phyloP scores from a whole-genome alignment of 1,140 invertebrate genomes.

The Philopotamus ludificatus region DNA sequence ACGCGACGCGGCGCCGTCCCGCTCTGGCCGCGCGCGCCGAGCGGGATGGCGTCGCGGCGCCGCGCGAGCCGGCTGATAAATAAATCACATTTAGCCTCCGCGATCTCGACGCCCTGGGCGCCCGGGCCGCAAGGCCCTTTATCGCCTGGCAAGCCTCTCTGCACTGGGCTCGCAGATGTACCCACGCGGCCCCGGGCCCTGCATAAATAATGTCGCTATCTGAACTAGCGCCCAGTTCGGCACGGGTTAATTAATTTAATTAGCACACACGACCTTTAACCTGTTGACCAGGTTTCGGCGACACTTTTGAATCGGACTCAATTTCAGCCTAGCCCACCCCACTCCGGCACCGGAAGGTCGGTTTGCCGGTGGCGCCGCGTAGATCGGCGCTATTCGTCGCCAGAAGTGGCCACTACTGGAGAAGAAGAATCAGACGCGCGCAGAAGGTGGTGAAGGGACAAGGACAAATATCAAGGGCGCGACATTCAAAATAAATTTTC shows the following conservation, averaged over 20 bases:
- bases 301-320: constrained; percentile 12
- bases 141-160: constrained; percentile 3
- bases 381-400: not conserved
- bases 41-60: constrained; percentile 19
- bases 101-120: constrained; percentile 28
- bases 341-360: too few relatives aligned
- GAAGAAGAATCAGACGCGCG: too few relatives aligned
- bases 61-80: constrained; percentile 36
- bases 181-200: constrained; percentile 8
- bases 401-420: too few relatives aligned
- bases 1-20: constrained; percentile 8
- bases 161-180: constrained; percentile 16
- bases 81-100: constrained; percentile 39
- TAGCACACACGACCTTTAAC: constrained; percentile 33
- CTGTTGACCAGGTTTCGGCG: constrained; percentile 34
- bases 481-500: too few relatives aligned
- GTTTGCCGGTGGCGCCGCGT: too few relatives aligned
- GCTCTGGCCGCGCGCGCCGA: not conserved
- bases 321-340: not conserved
- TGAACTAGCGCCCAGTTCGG: constrained; percentile 27
- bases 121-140: constrained; percentile 14
- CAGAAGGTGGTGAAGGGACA: too few relatives aligned
- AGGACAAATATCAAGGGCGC: too few relatives aligned
- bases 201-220: constrained; percentile 37
- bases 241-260: constrained; percentile 40